Percentiles rank a stretch among this genome's conserved stretches.
phyloP scores from a whole-genome alignment of 2,113 vertebrate species.

The Campylomormyrus numenius region DNA sequence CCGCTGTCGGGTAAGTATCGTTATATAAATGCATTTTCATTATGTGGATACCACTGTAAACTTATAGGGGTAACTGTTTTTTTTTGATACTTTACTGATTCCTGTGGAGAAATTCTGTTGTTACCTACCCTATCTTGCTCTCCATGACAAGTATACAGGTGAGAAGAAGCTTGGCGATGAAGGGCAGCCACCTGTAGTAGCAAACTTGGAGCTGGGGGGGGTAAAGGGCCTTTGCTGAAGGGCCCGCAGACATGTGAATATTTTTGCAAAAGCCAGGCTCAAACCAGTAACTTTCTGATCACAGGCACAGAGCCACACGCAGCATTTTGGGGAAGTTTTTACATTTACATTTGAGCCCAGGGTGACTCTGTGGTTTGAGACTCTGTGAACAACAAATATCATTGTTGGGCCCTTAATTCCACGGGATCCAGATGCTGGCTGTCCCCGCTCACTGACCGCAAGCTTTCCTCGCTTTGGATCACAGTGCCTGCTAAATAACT shows the following conservation, averaged over 20 bases:
- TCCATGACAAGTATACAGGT: background rate
- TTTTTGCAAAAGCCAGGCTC: background rate
- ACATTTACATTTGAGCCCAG: background rate
- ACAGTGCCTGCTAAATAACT: background rate
- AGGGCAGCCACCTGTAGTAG: background rate
- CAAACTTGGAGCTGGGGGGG: background rate
- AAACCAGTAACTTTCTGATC: background rate
- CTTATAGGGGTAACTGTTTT: background rate
- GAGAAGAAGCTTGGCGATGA: background rate
- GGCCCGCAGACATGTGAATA: background rate
- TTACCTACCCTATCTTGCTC: background rate
- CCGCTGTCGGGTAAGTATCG: background rate
- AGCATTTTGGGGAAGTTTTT: background rate
- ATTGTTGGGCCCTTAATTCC: background rate
- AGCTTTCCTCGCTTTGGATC: background rate
- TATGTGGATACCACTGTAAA: background rate
- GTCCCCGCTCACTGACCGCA: background rate
- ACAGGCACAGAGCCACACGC: background rate
- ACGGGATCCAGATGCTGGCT: background rate
- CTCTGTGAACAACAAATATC: background rate
- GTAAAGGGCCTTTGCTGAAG: background rate
- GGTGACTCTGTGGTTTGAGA: background rate
- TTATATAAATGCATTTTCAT: background rate
- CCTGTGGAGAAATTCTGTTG: background rate
- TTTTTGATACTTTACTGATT: background rate